phyloP scores from a whole-genome alignment of 2,797 vertebrate species.

The Poeciliopsis infans region DNA sequence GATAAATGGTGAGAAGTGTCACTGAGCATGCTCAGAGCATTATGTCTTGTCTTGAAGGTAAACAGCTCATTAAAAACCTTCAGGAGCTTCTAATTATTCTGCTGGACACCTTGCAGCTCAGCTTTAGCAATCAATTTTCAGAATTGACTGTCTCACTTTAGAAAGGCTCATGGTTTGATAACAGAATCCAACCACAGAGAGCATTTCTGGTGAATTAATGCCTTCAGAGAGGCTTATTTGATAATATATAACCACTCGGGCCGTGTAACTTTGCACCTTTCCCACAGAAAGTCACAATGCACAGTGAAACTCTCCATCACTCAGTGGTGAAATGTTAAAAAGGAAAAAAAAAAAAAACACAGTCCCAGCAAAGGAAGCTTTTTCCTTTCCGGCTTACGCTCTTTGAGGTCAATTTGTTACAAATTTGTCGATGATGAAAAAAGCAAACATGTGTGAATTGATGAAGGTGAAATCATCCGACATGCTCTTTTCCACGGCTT shows the following conservation, averaged over 20 bases:
- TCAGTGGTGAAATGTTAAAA: conserved; percentile 41
- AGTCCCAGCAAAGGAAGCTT: conserved; percentile 40
- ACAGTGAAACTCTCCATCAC: conserved; percentile 26
- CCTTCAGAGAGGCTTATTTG: conserved; percentile 15
- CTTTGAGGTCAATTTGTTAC: conserved; percentile 63
- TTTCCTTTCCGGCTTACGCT: conserved; percentile 43
- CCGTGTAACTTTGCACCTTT: conserved; percentile 42
- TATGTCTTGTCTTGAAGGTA: conserved; percentile 12
- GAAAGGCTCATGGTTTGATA: conserved; percentile 11
- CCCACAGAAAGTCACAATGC: conserved; percentile 62
- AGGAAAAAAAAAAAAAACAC: conserved; percentile 7
- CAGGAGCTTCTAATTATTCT: conserved; percentile 15
- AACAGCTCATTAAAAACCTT: conserved; percentile 13
- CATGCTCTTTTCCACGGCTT: conserved; percentile 74
- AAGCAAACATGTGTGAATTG: conserved; percentile 66
- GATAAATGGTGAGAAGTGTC: conserved; percentile 15
- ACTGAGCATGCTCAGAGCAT: conserved; percentile 13
- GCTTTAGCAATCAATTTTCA: conserved; percentile 4
- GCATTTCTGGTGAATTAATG: conserved; percentile 1
- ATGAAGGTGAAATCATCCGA: conserved; percentile 72
- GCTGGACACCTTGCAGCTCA: background rate
- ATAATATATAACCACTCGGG: conserved; percentile 15
- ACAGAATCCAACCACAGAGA: conserved; percentile 4
- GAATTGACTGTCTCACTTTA: conserved; percentile 15
- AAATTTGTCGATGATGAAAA: conserved; percentile 75